Evolutionary conservation across 2,797 vertebrate species (phyloP).

Genomic region (Helarctos malayanus): DNA sequence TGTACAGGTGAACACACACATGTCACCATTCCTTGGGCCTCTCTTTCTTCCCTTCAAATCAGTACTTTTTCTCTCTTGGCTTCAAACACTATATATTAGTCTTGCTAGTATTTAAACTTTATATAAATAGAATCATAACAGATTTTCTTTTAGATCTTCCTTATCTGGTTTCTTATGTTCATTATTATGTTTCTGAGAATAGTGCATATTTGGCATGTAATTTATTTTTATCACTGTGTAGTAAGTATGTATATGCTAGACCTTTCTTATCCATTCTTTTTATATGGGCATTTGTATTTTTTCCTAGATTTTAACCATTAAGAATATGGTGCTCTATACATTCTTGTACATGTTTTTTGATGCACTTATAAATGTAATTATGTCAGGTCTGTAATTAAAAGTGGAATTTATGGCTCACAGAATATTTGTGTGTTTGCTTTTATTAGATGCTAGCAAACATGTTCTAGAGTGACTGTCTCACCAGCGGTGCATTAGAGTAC

Average conservation of each 20-base stretch:
- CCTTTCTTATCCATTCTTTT: neutral
- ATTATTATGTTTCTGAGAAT: conserved; percentile 15
- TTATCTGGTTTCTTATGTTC: neutral
- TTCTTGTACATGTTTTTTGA: neutral
- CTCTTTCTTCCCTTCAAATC: neutral
- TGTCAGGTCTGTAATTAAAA: neutral
- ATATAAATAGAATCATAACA: neutral
- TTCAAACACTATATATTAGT: neutral
- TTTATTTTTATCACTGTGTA: conserved; percentile 23
- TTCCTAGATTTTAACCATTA: neutral
- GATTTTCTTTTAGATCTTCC: neutral
- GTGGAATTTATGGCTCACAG: neutral
- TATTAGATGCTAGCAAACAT: neutral
- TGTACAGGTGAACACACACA: neutral
- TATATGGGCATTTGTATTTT: neutral
- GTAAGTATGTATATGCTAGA: neutral
- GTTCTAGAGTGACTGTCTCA: neutral
- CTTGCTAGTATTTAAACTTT: neutral
- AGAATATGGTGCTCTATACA: neutral
- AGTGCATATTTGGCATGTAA: neutral
- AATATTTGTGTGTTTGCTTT: neutral
- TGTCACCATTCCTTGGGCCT: neutral
- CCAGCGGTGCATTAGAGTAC: neutral
- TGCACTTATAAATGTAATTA: neutral
- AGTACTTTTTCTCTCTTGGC: neutral